Evolutionary conservation across 2,797 vertebrate genomes (phyloP), one percentile per base, ranked within the genome.

Genomic region (Gastrophryne carolinensis): DNA sequence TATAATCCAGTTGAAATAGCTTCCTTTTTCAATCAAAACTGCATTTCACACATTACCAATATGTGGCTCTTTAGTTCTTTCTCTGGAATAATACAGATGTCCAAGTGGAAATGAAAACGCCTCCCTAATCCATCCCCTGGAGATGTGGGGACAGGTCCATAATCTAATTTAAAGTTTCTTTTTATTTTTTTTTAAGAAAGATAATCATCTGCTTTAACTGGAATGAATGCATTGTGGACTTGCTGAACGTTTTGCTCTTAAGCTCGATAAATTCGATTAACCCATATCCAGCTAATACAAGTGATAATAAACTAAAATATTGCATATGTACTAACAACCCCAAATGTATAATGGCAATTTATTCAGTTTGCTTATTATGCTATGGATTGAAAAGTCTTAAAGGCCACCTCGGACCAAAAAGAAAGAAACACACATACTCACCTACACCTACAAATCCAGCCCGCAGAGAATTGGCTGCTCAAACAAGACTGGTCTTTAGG

Each of bases 21-120:
- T 89, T 90, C 84, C 84, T 77, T 85, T 89, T 86, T 83, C 83
- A 88, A 87, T 87, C 85, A 89, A 88, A 90, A 89, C 84, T 81
- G 77, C 84, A 88, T 92, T 92, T 91, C 86, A 91, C 86, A 88
- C 87, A 89, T 87, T 87, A 82, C 84, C 87, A 87, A 86, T 82
- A 86, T 80, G 78, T 79, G 80, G 63, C 66, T 85, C 86, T 81
- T 84, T 84, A 83, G 81, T 85, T 84, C 69, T 80, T 83, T 75
- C 81, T 81, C 72, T 47, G 65, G 75, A 83, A 80, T 81, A 85
- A 87, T 86, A 84, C 64, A 85, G 82, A 73, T 82, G 69, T 76
- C 52, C 29, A 5, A 2, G 65, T 61, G 69, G 58, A 84, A 81
- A 82, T 79, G 78, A 73, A 80, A 81, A 82, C 21, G 82, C 58